These are phyloP conservation scores for Dryas iulia DNA, from an alignment of 1,140 invertebrate genomes.

Conservation along the genomic window DNA sequence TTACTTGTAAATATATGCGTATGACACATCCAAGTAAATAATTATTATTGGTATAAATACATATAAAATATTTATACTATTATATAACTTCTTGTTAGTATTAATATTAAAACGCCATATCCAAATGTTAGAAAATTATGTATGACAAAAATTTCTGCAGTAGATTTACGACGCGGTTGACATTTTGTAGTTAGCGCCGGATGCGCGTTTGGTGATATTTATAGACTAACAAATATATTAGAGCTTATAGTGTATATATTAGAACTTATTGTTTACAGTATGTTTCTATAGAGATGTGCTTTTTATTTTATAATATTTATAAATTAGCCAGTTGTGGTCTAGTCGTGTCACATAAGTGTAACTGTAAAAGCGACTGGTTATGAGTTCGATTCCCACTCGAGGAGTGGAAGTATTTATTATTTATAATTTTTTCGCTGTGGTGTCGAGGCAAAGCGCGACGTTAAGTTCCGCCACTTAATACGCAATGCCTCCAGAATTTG, in stretches of 20 bases:
- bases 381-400: no score
- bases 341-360: no score
- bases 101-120: conserved; percentile 30
- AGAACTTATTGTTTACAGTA: not conserved
- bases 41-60: not conserved
- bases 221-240: conserved; percentile 24
- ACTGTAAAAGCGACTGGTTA: no score
- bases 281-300: not conserved
- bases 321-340: no score
- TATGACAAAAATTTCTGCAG: conserved; percentile 28
- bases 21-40: not conserved
- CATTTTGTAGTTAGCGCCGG: conserved; percentile 48
- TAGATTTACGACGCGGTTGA: conserved; percentile 56
- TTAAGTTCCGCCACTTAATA: no score
- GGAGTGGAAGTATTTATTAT: no score
- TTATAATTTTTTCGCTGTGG: no score
- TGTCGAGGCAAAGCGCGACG: no score
- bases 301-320: no score
- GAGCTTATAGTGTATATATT: not conserved
- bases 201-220: conserved; percentile 41
- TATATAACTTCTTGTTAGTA: not conserved
- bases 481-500: no score
- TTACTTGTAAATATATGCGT: not conserved
- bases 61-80: not conserved
- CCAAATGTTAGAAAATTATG: conserved; percentile 19